Base-by-base conservation (phyloP, 2,113 vertebrate species). In the Orientallactaga bullata region DNA sequence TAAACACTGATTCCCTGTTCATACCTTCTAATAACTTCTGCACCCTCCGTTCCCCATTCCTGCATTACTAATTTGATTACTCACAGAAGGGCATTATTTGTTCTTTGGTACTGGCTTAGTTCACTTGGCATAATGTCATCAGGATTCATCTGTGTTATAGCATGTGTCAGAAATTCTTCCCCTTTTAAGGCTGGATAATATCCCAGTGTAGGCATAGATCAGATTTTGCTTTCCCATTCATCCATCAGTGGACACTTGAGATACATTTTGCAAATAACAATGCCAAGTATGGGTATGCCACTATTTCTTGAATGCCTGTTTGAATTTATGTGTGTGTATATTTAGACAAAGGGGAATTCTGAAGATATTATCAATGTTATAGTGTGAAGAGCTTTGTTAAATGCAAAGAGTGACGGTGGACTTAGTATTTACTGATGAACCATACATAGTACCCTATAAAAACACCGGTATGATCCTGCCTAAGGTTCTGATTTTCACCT, bases 381-480 rank as follows among this genome's bases (percentile, higher is more conserved):
- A 61, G 1, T 66, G 23, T 89, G 82, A 92, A 94, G 76, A 78
- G 7, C 32, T 82, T 93, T 69, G 26, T 23, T 76, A 61, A 85
- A 26, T 47, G 51, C 60, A 39, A 35, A 94, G 37, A 88, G 76
- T 71, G 35, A 32, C 6, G n/a, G 13, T 61, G 24, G 26, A 76
- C 18, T 63, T 32, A 77, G 18, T 61, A 71, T 37, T 73, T 87
- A 81, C 58, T 3, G 16, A 20, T 81, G 42, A 47, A 37, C 69
- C 42, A 85, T 28, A 51, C 0, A 5, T 42, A 28, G 23, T 42
- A 63, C 47, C 39, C 8, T 74, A 20, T 13, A 85, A n/a, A 21
- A 84, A 80, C 69, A 18, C 35, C 83, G 55, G 4, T 78, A 30
- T 5, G 37, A n/a, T 71, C 83, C 42, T 13, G 83, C n/a, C 32